These are phyloP conservation scores for Mythimna ferrago DNA, from an alignment of 2,888 invertebrate genomes.

Conservation along the genomic window DNA sequence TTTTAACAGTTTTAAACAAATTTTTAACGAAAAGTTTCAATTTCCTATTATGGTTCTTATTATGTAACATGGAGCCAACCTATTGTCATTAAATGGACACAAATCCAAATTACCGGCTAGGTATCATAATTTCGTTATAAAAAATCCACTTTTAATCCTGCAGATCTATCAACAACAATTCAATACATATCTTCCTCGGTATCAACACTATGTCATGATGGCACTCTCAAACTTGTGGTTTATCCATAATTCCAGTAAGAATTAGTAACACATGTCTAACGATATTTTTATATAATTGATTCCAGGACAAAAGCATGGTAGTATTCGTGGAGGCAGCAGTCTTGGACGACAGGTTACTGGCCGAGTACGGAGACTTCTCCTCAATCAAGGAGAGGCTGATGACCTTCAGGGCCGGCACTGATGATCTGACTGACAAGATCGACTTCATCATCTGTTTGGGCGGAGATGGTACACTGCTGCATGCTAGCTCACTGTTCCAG, in stretches of 20 bases:
- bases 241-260: no score
- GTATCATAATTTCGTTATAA: background rate
- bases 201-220: no score
- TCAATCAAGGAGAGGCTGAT: slow-evolving; percentile 95
- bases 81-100: background rate
- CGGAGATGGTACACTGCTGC: slow-evolving; percentile 98
- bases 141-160: background rate
- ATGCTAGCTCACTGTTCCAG: slow-evolving; percentile 97
- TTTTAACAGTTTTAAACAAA: no score
- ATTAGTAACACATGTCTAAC: background rate
- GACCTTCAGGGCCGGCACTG: slow-evolving; percentile 97
- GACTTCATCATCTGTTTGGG: slow-evolving; percentile 99
- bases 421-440: slow-evolving; percentile 98
- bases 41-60: no score
- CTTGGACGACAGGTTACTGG: slow-evolving; percentile 95
- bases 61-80: background rate
- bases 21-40: no score
- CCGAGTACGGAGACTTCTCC: slow-evolving; percentile 94
- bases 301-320: slow-evolving; percentile 98
- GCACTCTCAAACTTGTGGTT: no score
- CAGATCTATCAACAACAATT: no score
- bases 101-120: background rate
- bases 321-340: slow-evolving; percentile 98
- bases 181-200: no score
- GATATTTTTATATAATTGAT: slow-evolving; percentile 48